Evolutionary conservation across 2,888 invertebrate genomes (phyloP), one percentile per base, ranked within the genome.

Genomic region (Liopterus haemorrhoidalis): DNA sequence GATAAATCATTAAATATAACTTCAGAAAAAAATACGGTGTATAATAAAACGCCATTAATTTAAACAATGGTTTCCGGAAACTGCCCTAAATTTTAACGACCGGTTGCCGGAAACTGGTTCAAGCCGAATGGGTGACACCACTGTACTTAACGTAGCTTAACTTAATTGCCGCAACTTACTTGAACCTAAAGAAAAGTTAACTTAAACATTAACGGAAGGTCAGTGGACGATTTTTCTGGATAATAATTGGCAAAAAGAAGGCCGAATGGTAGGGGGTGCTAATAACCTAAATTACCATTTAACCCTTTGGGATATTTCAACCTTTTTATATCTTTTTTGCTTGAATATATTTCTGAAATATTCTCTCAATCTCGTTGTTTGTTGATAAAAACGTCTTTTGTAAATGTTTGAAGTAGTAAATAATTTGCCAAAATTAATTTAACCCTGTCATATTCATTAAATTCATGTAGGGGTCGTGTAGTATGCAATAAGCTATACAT

Each of bases 401-500:
- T 60, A 58, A 58, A 59, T 62, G 60, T 61, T 59, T 61, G 58
- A 58, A 55, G 53, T 60, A 58, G 58, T 20, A 33, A 45, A 12
- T 43, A 58, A 59, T 61, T 61, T 58, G 59, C 60, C 58, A 59
- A 57, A 54, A 52, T 55, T 54, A 56, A 53, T 59, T 57, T 57
- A 51, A 57, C 55, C 59, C 59, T 45, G 45, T 39, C 45, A 45
- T 45, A 25, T 39, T 38, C 45, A 39, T 45, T 38, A 45, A 24
- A 36, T 45, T n/a, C n/a, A n/a, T 24, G 45, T 45, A 59, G 61
- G 63, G 63, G 59, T 61, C 62, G 63, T 63, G 63, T 64, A 64
- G 62, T 59, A 62, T 59, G 63, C 64, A 64, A 64, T 64, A 64
- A 64, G 57, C 57, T 60, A 58, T 58, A 56, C 48, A 55, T 50